Base-by-base conservation (phyloP, 2,797 vertebrate species). In the Chrosomus eos region DNA sequence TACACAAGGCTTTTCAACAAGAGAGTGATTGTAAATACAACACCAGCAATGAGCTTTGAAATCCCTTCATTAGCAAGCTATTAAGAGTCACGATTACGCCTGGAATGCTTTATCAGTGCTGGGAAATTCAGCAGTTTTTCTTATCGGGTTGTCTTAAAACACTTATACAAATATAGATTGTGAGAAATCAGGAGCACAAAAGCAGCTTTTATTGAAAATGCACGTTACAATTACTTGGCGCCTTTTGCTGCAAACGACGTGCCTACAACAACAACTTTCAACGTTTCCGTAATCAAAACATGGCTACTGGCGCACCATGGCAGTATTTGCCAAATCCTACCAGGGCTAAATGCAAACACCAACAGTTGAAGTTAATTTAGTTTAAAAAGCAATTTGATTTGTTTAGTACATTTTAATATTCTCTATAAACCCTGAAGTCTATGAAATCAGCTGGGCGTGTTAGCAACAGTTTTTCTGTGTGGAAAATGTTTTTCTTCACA, bases 111-210 rank as follows among this genome's bases (percentile, higher is more conserved):
- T 87, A 85, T 89, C 85, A 82, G 71, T 77, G 28, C 74, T 85
- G 92, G 89, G 91, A 92, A 90, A 89, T 90, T 85, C 90, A 91
- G 83, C 48, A 78, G 53, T 88, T 81, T 81, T 87, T 91, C 90
- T 92, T 88, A 90, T 87, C 87, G 40, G 83, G 66, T 7, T 90
- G 87, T 90, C 28, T 82, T 88, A 92, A 90, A 92, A 86, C 86
- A 90, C 89, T 88, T 68, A 71, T n/a, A 10, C 51, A 38, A 77
- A 77, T 58, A 40, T 62, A 62, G 36, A 77, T 62, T 23, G 48
- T 68, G 23, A 55, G 79, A 81, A 71, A 71, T 81, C 67, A 81
- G 23, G n/a, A 64, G 38, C 80, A 78, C 11, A 72, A 7, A 80
- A 48, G 77, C 38, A 31, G 81, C 38, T 43, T 82, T 45, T 81